These are phyloP conservation scores for Sterna hirundo DNA, from an alignment of 2,113 vertebrate genomes.

Conservation along the genomic window DNA sequence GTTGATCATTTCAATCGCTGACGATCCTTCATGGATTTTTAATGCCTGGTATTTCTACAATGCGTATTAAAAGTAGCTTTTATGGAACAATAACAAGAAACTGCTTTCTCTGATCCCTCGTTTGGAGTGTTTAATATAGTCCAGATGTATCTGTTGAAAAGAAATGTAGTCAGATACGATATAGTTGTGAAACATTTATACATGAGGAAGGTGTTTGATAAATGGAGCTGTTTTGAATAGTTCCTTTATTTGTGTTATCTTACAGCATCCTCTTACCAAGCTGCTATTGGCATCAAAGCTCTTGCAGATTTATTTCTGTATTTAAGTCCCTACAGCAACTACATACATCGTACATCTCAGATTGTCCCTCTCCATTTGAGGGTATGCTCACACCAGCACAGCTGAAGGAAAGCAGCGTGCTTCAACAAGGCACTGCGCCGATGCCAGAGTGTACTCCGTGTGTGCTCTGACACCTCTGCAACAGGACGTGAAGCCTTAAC, in stretches of 20 bases:
- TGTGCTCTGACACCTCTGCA: background rate
- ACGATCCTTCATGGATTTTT: conserved; percentile 6
- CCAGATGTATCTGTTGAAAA: conserved; percentile 39
- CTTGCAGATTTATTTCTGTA: background rate
- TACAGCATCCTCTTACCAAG: background rate
- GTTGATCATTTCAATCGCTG: background rate
- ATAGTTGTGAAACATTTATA: background rate
- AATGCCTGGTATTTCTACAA: conserved; percentile 25
- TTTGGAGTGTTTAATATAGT: conserved; percentile 41
- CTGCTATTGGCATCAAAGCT: background rate
- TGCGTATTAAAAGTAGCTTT: conserved; percentile 16
- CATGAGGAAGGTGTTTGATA: background rate
- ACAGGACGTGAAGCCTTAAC: background rate
- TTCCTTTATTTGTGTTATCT: background rate
- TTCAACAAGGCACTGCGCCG: background rate
- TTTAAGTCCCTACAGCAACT: background rate
- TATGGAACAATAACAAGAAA: conserved; percentile 11
- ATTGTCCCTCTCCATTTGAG: background rate
- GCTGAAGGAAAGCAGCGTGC: background rate
- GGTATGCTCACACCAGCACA: background rate
- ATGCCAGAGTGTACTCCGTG: background rate
- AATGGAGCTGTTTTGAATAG: background rate
- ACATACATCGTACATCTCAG: background rate
- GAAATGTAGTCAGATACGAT: background rate
- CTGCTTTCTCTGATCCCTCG: conserved; percentile 26